These are phyloP conservation scores for Bombus terrestris DNA, from an alignment of 1,140 invertebrate species.

Conservation along the genomic window DNA sequence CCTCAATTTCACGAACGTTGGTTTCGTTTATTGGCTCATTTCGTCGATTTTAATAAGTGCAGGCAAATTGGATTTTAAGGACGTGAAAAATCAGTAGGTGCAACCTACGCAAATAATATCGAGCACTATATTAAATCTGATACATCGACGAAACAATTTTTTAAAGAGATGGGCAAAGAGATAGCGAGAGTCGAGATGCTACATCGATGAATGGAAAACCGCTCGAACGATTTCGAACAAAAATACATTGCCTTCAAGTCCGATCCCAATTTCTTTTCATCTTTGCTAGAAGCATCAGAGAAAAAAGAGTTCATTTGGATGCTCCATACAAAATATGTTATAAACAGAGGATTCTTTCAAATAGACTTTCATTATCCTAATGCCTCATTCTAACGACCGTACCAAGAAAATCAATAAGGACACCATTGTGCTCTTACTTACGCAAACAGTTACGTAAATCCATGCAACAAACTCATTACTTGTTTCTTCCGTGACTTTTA, in stretches of 20 bases:
- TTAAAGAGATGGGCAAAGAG: neutral
- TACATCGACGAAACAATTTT: neutral
- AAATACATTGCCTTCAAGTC: neutral
- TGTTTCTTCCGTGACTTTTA: neutral
- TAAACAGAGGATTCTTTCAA: neutral
- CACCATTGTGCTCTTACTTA: neutral
- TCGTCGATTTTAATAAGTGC: too few relatives aligned
- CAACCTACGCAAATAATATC: neutral
- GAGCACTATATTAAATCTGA: neutral
- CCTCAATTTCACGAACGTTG: too few relatives aligned
- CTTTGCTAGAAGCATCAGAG: neutral
- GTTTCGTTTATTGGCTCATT: too few relatives aligned
- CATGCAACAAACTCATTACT: neutral
- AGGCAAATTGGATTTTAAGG: neutral
- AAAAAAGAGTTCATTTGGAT: too few relatives aligned
- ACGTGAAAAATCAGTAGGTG: neutral
- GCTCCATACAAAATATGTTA: neutral
- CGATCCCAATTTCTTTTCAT: neutral
- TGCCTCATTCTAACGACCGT: neutral
- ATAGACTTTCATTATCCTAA: neutral
- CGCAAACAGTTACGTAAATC: neutral
- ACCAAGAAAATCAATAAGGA: neutral
- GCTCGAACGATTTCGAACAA: neutral
- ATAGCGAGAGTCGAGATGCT: too few relatives aligned
- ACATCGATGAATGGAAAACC: neutral